Base-by-base conservation (phyloP, 2,797 vertebrate genomes). In the Dermochelys coriacea region DNA sequence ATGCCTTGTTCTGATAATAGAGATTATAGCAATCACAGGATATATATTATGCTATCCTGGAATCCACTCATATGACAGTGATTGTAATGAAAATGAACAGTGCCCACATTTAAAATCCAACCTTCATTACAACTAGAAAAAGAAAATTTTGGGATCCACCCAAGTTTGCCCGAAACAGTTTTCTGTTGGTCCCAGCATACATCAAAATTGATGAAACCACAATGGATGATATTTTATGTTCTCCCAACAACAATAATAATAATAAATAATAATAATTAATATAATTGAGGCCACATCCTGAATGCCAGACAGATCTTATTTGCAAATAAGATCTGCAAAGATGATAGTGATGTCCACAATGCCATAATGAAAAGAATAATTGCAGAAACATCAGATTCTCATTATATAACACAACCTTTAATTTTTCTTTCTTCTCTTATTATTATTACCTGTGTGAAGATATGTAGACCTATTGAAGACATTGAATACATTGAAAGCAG, bases 1-100 rank as follows among this genome's bases (percentile, higher is more conserved):
- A 19, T 51, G 41, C 12, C 6, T 94, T 88, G n/a, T 84, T 94
- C 54, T 91, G 59, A n/a, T 88, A 89, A 92, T 34, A 94, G 94
- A 95, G 54, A 96, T 50, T 81, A 64, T 41, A 37, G 52, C 34
- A 93, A 97, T 84, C 71, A 82, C 49, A 78, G 86, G 27, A 37
- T 75, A 85, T 75, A 85, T 34, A 93, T 88, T 12, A 80, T 55
- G 49, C 34, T 84, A 4, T 89, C 61, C 15, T 77, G 59, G 47
- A 92, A 84, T 78, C 74, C 21, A 91, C 51, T 93, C 84, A 92
- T 79, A 81, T 79, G 80, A 88, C 6, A 75, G n/a, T 83, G 85
- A 88, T 57, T 84, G 8, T 77, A 85, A 79, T 85, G 87, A 85
- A 96, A 94, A 50, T 87, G 61, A 2, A 3, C 41, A 84, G 11